Conservation (phyloP, 2,797 vertebrate genomes). For the Hypotaenidia okinawae region DNA sequence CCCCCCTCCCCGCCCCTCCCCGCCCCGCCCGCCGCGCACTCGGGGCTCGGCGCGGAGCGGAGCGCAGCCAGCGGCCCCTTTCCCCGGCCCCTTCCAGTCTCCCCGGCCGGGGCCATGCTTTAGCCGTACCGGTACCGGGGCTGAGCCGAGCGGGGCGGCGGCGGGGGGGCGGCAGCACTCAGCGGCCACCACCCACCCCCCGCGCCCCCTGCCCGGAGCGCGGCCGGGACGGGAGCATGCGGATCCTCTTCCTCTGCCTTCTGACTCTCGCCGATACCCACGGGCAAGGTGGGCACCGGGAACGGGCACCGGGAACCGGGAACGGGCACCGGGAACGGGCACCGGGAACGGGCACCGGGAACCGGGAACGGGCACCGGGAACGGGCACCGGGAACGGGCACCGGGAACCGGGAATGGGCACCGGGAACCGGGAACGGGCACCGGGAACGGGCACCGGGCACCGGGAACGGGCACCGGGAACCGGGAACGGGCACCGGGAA, state of each 20-base stretch:
- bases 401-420: too few relatives aligned
- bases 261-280: slow-evolving; percentile 68
- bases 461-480: too few relatives aligned
- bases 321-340: too few relatives aligned
- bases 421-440: too few relatives aligned
- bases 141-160: neutral
- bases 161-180: neutral
- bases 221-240: slow-evolving; percentile 62
- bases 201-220: neutral
- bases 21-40: neutral
- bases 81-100: neutral
- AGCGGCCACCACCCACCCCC: neutral
- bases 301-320: too few relatives aligned
- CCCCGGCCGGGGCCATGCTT: neutral
- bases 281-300: slow-evolving; percentile 76
- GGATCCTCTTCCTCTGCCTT: slow-evolving; percentile 71
- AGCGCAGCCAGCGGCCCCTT: slow-evolving; percentile 3
- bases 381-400: too few relatives aligned
- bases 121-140: neutral
- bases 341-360: too few relatives aligned
- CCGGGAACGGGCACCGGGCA: too few relatives aligned
- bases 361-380: too few relatives aligned
- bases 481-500: too few relatives aligned
- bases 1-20: too few relatives aligned
- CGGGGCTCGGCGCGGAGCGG: neutral